These are phyloP conservation scores for Doryteuthis pealeii DNA, from an alignment of 1,140 invertebrate species.

Conservation along the genomic window DNA sequence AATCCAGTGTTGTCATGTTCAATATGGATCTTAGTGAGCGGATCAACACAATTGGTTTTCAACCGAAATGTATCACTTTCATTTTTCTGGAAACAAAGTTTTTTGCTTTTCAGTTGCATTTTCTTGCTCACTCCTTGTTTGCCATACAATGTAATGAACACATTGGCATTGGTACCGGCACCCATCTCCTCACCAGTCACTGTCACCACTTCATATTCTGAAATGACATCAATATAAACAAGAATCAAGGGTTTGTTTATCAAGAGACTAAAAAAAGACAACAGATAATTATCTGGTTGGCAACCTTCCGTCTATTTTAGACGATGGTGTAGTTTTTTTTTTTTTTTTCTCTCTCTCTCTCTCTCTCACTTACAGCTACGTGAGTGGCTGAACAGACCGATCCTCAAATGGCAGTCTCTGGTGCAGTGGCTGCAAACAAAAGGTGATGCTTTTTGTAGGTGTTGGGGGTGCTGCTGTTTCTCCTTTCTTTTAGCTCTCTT, in stretches of 20 bases:
- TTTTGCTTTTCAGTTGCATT: constrained; percentile 46
- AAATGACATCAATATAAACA: constrained; percentile 19
- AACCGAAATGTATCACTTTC: constrained; percentile 53
- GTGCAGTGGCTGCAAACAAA: too few species aligned
- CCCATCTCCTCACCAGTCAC: constrained; percentile 52
- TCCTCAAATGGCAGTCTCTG: too few species aligned
- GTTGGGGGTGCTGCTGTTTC: too few species aligned
- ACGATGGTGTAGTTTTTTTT: too few species aligned
- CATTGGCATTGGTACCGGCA: constrained; percentile 58
- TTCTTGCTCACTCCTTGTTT: constrained; percentile 55
- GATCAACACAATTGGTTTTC: constrained; percentile 55
- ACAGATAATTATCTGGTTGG: too few species aligned
- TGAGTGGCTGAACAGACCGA: too few species aligned
- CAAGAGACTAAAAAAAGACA: background rate
- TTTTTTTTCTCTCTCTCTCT: too few species aligned
- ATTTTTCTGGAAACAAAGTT: constrained; percentile 43
- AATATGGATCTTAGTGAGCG: constrained; percentile 56
- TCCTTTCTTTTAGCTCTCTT: too few species aligned
- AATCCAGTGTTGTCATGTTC: constrained; percentile 61
- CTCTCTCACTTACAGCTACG: too few species aligned
- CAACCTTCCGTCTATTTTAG: too few species aligned
- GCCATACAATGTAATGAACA: constrained; percentile 56
- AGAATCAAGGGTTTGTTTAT: too few species aligned
- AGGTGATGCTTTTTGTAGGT: too few species aligned
- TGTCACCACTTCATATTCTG: constrained; percentile 56